Percentiles rank a stretch among this genome's conserved stretches.
Conservation (phyloP, 1,140 invertebrate genomes). For the Drosophila guanche region DNA sequence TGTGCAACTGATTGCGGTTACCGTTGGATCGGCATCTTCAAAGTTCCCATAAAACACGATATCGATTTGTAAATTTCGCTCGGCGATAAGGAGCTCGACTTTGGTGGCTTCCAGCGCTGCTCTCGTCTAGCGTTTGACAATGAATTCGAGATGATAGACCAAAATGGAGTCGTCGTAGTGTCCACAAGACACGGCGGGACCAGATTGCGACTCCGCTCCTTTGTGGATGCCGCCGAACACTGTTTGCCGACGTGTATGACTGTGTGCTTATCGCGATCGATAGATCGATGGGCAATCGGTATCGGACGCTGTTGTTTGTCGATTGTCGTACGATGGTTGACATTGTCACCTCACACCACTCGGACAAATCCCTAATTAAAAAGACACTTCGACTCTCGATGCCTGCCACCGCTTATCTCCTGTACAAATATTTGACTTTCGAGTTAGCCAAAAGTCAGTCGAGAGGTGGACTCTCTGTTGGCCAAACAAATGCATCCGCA, state of each 20-base stretch:
- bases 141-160: slow-evolving; percentile 60
- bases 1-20: slow-evolving; percentile 65
- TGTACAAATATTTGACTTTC: slow-evolving; percentile 35
- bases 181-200: slow-evolving; percentile 18
- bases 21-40: slow-evolving; percentile 44
- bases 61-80: slow-evolving; percentile 60
- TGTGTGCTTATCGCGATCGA: slow-evolving; percentile 65
- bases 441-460: slow-evolving; percentile 42
- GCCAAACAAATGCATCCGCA: slow-evolving; percentile 29
- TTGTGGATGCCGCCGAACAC: slow-evolving; percentile 64
- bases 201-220: slow-evolving; percentile 38
- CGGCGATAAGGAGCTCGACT: slow-evolving; percentile 48
- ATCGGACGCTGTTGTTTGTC: slow-evolving; percentile 37
- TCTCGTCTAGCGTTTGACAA: slow-evolving; percentile 58
- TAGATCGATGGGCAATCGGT: slow-evolving; percentile 46
- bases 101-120: slow-evolving; percentile 27
- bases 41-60: slow-evolving; percentile 40
- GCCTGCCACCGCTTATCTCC: slow-evolving; percentile 27
- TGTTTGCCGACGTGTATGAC: slow-evolving; percentile 52
- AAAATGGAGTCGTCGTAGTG: slow-evolving; percentile 46
- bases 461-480: slow-evolving; percentile 22
- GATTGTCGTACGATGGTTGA: slow-evolving; percentile 48
- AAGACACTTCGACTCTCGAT: slow-evolving; percentile 31
- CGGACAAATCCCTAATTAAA: slow-evolving; percentile 78
- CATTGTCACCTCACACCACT: slow-evolving; percentile 29